phyloP scores from a whole-genome alignment of 64 coral and sea anemone genomes.

The Hydrozoanthus tunicans region DNA sequence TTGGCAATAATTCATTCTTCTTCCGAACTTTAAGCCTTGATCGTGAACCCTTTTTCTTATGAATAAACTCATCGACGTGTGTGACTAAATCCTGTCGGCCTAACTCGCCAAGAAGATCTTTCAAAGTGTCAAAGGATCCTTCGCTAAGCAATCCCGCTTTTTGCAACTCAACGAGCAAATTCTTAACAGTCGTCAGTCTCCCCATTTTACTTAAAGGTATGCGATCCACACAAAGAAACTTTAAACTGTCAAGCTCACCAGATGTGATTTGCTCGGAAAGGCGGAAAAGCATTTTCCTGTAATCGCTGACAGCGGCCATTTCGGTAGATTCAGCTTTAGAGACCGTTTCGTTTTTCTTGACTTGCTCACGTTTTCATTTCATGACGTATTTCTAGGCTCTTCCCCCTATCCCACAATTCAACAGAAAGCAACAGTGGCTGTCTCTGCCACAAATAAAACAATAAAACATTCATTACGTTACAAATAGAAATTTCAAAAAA shows the following conservation, averaged over 20 bases:
- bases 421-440: neutral
- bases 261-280: constrained; percentile 26
- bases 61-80: neutral
- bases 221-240: constrained; percentile 44
- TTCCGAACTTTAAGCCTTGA: neutral
- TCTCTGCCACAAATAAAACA: too few relatives aligned
- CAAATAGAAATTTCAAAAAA: too few relatives aligned
- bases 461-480: too few relatives aligned
- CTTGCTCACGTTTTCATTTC: too few relatives aligned
- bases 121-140: neutral
- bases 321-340: neutral
- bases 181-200: neutral
- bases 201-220: constrained; percentile 14
- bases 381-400: neutral
- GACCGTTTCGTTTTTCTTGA: too few relatives aligned
- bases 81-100: constrained; percentile 9
- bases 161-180: constrained; percentile 35
- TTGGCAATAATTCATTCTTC: constrained; percentile 3
- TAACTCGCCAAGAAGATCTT: constrained; percentile 44
- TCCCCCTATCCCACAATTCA: constrained; percentile 50
- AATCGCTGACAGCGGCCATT: constrained; percentile 33
- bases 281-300: constrained; percentile 36
- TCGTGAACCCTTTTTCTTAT: neutral
- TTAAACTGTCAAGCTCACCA: constrained; percentile 30
- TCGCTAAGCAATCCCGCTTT: neutral